Conservation (phyloP, 2,113 vertebrate species). For the Myotis brandtii region DNA sequence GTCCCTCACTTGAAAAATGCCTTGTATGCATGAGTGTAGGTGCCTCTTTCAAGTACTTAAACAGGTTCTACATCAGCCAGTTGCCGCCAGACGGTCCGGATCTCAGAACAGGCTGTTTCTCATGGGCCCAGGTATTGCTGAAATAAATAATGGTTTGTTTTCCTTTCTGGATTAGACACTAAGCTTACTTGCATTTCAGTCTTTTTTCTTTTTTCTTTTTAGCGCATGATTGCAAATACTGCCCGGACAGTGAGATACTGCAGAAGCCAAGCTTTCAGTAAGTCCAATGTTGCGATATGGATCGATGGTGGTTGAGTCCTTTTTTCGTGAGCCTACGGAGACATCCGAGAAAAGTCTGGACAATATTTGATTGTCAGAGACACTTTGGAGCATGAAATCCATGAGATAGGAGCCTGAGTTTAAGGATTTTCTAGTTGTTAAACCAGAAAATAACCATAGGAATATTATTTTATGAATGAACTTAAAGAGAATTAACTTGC, state of each 20-base stretch:
- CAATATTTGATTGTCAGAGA: conserved; percentile 14
- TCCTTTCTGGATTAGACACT: conserved; percentile 6
- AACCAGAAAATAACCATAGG: neutral
- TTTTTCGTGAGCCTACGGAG: conserved; percentile 69
- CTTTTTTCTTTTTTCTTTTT: conserved; percentile 72
- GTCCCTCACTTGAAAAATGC: neutral
- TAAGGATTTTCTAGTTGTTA: neutral
- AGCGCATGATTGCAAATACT: conserved; percentile 99
- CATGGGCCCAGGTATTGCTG: neutral
- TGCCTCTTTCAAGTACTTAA: neutral
- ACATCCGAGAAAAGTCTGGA: neutral
- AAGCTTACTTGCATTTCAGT: conserved; percentile 59
- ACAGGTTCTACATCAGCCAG: neutral
- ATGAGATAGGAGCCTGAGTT: neutral
- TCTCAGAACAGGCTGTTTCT: conserved; percentile 25
- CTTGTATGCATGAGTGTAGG: neutral
- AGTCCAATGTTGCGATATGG: conserved; percentile 84
- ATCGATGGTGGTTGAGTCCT: conserved; percentile 54
- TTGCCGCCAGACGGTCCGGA: neutral
- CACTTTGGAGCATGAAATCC: neutral
- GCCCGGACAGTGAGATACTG: conserved; percentile 95
- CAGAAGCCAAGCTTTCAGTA: conserved; percentile 96
- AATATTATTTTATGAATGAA: conserved; percentile 54
- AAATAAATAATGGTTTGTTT: conserved; percentile 60
- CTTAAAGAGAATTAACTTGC: conserved; percentile 33